Conservation (phyloP, 2,797 vertebrate genomes). For the Numenius phaeopus region DNA sequence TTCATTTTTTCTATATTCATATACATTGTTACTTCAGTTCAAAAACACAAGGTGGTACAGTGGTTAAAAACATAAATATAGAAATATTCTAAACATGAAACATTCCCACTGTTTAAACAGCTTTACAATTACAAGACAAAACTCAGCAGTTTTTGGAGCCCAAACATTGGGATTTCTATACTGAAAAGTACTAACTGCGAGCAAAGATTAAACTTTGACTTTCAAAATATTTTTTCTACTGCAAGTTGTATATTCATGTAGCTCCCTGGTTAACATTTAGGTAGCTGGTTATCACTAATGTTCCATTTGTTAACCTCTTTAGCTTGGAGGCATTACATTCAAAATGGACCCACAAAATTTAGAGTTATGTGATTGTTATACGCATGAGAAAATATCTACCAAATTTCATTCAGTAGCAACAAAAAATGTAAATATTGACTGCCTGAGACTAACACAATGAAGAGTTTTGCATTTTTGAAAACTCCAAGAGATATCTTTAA, state of each 20-base stretch:
- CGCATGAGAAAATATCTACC: rapidly evolving
- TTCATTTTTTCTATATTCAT: neutral
- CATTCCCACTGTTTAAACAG: neutral
- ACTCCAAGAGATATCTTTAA: neutral
- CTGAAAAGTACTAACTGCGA: neutral
- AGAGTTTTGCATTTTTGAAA: rapidly evolving
- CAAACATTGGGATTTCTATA: neutral
- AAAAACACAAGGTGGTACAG: neutral
- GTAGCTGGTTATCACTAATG: neutral
- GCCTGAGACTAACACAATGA: neutral
- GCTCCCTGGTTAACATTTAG: neutral
- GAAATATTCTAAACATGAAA: neutral
- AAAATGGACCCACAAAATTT: neutral
- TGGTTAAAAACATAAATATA: neutral
- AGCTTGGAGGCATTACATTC: neutral
- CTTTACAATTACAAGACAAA: neutral
- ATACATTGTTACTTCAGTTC: neutral
- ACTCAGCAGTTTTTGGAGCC: neutral
- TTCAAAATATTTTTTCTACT: neutral
- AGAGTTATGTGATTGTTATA: neutral
- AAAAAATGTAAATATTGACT: neutral
- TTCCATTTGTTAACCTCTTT: neutral
- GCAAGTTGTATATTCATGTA: neutral
- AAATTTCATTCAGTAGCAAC: neutral
- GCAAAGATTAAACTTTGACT: neutral